Base-by-base conservation (phyloP, 2,888 invertebrate genomes). In the Catocala sponsa region DNA sequence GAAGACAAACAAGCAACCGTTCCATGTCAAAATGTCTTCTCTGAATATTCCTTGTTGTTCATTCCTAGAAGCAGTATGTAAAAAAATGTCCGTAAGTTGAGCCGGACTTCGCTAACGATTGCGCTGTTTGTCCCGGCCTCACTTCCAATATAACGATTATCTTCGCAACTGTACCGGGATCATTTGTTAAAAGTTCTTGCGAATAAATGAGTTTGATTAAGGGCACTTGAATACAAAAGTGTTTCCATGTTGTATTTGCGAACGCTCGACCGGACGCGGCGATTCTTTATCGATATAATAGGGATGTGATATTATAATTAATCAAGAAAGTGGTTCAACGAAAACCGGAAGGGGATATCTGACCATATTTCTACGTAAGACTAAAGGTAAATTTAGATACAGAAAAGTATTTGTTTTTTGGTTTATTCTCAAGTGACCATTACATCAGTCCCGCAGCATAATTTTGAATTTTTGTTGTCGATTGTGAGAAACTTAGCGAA, bases 141-240 rank as follows among this genome's bases (percentile, higher is more conserved):
- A 66, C 72, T 72, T 73, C 68, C 78, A 76, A 76, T 74, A 74
- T 75, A 76, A 76, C 77, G 78, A 83, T 80, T 79, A 80, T 82
- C 79, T 78, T 70, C 75, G 71, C 74, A 70, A 78, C 70, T 76
- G 76, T 73, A 76, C 74, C 55, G 68, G 63, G 66, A 70, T 75
- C 76, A 79, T 80, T 75, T 79, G 79, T 81, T 80, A 72, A 79
- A 81, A 83, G 76, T 82, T 80, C 63, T 50, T 43, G 47, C 57
- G 74, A 75, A 74, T 72, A 75, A 81, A 79, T 70, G 72, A 78
- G 74, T 77, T 79, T 76, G 74, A 77, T 79, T 79, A 74, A 71
- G 68, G 56, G 61, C 58, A 74, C 58, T 71, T 68, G 63, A 63
- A 53, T 62, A 68, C 65, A 77, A 67, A 68, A 74, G 63, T 78